Evolutionary conservation across 2,888 invertebrate genomes (phyloP), one percentile per base, ranked within the genome.

Genomic region (Hemaris fuciformis): DNA sequence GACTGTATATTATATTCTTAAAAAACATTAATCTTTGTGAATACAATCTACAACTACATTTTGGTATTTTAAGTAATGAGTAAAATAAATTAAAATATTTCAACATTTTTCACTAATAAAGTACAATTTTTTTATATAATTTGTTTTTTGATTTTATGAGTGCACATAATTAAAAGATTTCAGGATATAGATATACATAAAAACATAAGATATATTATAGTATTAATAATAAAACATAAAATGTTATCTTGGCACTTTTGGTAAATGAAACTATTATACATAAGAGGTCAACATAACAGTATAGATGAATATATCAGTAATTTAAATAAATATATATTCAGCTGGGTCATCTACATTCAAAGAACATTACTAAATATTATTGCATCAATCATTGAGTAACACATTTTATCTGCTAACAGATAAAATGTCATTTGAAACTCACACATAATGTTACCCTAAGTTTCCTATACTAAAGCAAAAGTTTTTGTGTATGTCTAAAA

Each of bases 401-500:
- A 46, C 20, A 31, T 61, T 61, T 45, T 61, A 61, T 57, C 38
- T 61, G 57, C 57, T 57, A 43, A 59, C 20, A 56, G 48, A 62
- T 56, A 61, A 61, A 41, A 61, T 61, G 46, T 13, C 57, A 61
- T 58, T 61, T 57, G 34, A 57, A 61, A 57, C 45, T 45, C 18
- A 34, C 57, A 57, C 57, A 57, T 57, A 45, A 57, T 61, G 61
- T 45, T 57, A 61, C 57, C 57, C 45, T 57, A 61, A 61, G 61
- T 61, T 61, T 61, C 57, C 46, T 57, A 46, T 34, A 57, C 34
- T 70, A 79, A 75, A 71, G 72, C 70, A 75, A 76, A 83, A 80
- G 73, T 82, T 83, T 79, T 79, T 81, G 72, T 78, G 74, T 77
- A 71, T 70, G 74, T 70, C 70, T 72, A 71, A 79, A 77, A 75